These are phyloP conservation scores for Remorina albescens DNA, from an alignment of 2,797 vertebrate species.

Conservation along the genomic window DNA sequence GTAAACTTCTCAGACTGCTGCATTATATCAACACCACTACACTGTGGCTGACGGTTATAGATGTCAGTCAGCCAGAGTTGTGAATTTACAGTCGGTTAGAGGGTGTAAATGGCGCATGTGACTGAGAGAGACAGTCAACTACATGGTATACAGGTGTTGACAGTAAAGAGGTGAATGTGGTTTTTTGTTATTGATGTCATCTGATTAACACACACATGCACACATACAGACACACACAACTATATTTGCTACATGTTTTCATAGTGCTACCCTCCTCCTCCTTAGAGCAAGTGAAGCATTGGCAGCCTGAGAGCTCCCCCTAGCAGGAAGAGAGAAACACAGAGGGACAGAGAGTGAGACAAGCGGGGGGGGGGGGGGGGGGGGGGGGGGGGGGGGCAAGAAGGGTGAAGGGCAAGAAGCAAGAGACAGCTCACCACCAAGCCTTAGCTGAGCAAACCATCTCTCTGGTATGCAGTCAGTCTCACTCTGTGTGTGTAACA, in stretches of 20 bases:
- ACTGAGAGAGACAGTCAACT: conserved; percentile 26
- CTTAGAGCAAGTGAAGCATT: conserved; percentile 46
- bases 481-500: conserved; percentile 13
- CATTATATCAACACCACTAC: neutral
- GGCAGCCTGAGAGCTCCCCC: conserved; percentile 94
- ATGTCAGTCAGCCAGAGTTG: conserved; percentile 23
- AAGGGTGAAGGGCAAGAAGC: conserved; percentile 7
- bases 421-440: conserved; percentile 48
- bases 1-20: neutral
- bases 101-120: conserved; percentile 37
- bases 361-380: neutral
- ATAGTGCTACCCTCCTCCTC: conserved; percentile 42
- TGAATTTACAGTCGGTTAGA: conserved; percentile 21
- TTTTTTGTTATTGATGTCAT: conserved; percentile 74
- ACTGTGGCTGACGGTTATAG: neutral
- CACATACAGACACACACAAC: conserved; percentile 7
- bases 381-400: neutral
- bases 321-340: conserved; percentile 82
- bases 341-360: neutral
- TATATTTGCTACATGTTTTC: neutral
- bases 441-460: conserved; percentile 52
- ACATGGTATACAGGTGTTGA: conserved; percentile 61
- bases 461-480: conserved; percentile 52
- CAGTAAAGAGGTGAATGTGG: conserved; percentile 66
- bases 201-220: conserved; percentile 51